phyloP scores from a whole-genome alignment of 2,888 invertebrate species.

The Azorinus chamasolen region DNA sequence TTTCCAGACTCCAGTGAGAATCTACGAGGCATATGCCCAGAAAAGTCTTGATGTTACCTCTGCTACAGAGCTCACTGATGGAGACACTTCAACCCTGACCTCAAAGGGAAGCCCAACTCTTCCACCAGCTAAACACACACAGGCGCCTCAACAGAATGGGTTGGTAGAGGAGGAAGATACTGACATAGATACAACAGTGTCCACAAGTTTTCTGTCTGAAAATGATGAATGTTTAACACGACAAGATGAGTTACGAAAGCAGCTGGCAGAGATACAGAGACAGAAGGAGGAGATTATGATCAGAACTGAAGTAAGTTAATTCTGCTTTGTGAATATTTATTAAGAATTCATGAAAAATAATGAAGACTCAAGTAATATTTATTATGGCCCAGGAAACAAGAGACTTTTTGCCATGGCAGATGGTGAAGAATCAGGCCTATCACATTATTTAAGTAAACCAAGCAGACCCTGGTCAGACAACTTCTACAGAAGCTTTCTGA shows the following conservation, averaged over 20 bases:
- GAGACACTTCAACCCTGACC: constrained; percentile 66
- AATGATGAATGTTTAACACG: constrained; percentile 64
- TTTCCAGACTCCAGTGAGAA: constrained; percentile 52
- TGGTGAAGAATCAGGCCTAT: too few species aligned
- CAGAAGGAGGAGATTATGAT: constrained; percentile 78
- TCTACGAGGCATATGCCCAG: constrained; percentile 56
- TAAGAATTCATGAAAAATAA: too few species aligned
- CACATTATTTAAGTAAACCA: too few species aligned
- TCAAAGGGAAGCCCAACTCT: constrained; percentile 75
- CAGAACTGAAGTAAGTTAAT: constrained; percentile 62
- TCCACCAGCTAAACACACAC: not conserved
- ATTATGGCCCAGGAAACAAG: too few species aligned
- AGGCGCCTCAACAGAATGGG: too few species aligned
- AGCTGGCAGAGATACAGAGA: constrained; percentile 76
- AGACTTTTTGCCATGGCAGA: too few species aligned
- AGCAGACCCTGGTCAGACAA: too few species aligned
- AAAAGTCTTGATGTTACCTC: constrained; percentile 51
- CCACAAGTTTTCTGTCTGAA: constrained; percentile 59
- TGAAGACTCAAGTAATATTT: too few species aligned
- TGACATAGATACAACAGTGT: constrained; percentile 61
- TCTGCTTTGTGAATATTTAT: too few species aligned
- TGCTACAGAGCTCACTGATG: constrained; percentile 65
- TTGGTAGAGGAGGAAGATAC: constrained; percentile 39
- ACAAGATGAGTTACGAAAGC: constrained; percentile 70
- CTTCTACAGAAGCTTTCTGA: too few species aligned